Evolutionary conservation across 1,140 invertebrate genomes (phyloP).

Genomic region (Megathymus violae): DNA sequence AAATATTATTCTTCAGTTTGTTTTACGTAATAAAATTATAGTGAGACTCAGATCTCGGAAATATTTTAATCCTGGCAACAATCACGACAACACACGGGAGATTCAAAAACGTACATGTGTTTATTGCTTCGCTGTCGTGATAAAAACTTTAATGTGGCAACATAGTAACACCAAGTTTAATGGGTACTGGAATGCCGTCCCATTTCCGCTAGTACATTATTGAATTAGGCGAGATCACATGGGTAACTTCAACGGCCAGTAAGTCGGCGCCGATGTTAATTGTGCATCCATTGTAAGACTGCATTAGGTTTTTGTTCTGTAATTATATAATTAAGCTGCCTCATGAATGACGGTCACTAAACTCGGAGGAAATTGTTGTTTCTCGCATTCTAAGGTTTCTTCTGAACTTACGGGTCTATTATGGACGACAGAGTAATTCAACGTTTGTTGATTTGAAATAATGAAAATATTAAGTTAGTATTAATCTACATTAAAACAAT

Average conservation of each 20-base stretch:
- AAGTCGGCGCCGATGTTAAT: conserved; percentile 13
- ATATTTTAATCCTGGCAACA: conserved; percentile 13
- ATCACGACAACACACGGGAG: conserved; percentile 23
- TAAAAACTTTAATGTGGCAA: conserved; percentile 41
- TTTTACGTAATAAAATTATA: conserved; percentile 15
- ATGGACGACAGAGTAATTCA: too few species aligned
- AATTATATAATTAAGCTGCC: conserved; percentile 1
- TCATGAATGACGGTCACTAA: not conserved
- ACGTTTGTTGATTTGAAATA: too few species aligned
- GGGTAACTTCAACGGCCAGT: conserved; percentile 7
- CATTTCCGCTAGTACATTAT: conserved; percentile 37
- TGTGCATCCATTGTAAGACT: conserved; percentile 1
- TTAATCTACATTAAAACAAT: too few species aligned
- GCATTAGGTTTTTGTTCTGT: not conserved
- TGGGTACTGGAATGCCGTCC: conserved; percentile 43
- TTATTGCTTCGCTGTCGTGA: conserved; percentile 15
- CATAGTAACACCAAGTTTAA: conserved; percentile 40
- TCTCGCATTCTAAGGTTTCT: not conserved
- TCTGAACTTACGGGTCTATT: not conserved
- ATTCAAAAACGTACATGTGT: conserved; percentile 24
- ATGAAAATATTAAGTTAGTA: too few species aligned
- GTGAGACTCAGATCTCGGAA: conserved; percentile 15
- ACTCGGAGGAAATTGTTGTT: not conserved
- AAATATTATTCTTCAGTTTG: too few species aligned
- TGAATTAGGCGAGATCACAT: conserved; percentile 24